Base-by-base conservation (phyloP, 2,113 vertebrate genomes). In the Ascaphus truei region DNA sequence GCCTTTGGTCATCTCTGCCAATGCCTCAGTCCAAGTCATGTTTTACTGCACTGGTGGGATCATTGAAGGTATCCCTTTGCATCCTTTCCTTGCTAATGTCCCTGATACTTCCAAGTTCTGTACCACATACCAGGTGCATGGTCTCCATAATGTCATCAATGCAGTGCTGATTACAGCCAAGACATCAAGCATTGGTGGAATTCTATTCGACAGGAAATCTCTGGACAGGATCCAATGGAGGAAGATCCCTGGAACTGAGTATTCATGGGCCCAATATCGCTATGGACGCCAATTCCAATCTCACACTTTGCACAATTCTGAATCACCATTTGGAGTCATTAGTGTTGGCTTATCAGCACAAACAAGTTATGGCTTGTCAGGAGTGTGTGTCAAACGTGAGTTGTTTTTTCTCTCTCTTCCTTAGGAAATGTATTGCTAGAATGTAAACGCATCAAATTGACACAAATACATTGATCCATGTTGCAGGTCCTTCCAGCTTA, bases 11-110 rank as follows among this genome's bases (percentile, higher is more conserved):
- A 77, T 92, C 41, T 30, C 75, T 12, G 76, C 85, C 41, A 72
- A 84, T 73, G 81, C 71, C 11, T 80, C 80, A 15, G 77, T 92
- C 31, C 88, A 89, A 60, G 88, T 90, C 4, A 41, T 91, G 10
- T 48, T 86, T 57, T 76, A 85, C 27, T 88, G 84, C 56, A 86
- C 83, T 2, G 89, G 88, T 13, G 50, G 68, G 3, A 11, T 18
- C 5, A 45, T 12, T 10, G 23, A 15, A 11, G 3, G 33, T 0
- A 1, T 0, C 1, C 12, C 0, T 2, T 80, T 81, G 0, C 87
- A 91, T 71, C 80, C 89, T 1, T 91, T 90, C 76, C 72, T 91
- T 30, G 76, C 68, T 1, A 81, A 30, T 29, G 47, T 92, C 15
- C 29, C 85, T 7, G 64, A 86, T 5, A 72, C 48, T 2, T 59